Evolutionary conservation across 2,113 vertebrate species (phyloP).

Genomic region (Anoplopoma fimbria): DNA sequence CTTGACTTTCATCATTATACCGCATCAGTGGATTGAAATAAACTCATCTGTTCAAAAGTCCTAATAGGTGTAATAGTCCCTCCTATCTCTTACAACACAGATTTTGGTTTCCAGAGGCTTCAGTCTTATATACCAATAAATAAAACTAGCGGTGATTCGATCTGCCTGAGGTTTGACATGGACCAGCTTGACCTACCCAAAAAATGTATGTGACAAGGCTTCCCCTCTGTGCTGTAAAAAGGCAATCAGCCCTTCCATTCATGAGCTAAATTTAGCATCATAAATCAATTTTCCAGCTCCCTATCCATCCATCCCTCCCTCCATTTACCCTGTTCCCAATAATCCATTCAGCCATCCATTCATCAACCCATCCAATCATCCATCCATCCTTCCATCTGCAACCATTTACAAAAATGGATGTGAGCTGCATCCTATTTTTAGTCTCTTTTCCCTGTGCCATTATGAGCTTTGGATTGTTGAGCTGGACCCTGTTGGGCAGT

Average conservation of each 20-base stretch:
- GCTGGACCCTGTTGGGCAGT: not conserved
- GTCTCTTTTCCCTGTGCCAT: not conserved
- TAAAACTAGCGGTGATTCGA: not conserved
- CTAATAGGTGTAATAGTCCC: not conserved
- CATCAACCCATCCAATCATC: not conserved
- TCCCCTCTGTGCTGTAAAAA: not conserved
- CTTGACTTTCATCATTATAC: not conserved
- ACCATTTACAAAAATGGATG: not conserved
- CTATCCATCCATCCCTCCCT: not conserved
- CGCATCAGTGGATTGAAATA: not conserved
- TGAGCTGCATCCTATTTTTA: not conserved
- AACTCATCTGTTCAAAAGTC: not conserved
- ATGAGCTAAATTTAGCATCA: constrained; percentile 21
- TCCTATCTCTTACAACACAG: not conserved
- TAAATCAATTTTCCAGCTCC: constrained; percentile 12
- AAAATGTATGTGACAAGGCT: not conserved
- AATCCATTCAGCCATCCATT: not conserved
- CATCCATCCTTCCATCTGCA: constrained; percentile 4
- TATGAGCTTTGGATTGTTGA: not conserved
- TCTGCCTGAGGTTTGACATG: not conserved
- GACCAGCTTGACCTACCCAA: not conserved
- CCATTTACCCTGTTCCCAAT: not conserved
- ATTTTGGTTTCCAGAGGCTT: not conserved
- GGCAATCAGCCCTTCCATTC: not conserved
- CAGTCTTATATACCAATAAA: not conserved